Evolutionary conservation across 1,140 invertebrate genomes (phyloP).

Genomic region (Cydia amplana): DNA sequence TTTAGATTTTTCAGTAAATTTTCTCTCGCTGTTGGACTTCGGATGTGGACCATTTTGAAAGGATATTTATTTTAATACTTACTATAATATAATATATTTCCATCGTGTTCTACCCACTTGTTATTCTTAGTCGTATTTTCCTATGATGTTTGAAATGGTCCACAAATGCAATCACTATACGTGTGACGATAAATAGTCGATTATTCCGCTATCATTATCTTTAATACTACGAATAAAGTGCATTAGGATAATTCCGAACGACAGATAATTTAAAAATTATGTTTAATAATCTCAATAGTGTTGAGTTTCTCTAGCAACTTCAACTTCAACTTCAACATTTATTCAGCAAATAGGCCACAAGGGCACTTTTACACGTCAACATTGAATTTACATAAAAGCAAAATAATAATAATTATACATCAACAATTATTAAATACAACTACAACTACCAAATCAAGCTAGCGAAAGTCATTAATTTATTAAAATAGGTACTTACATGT

Average conservation of each 20-base stretch:
- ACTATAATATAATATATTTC: slow-evolving; percentile 19
- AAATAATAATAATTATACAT: no score
- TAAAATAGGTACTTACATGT: no score
- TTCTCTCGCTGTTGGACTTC: slow-evolving; percentile 39
- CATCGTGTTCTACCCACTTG: slow-evolving; percentile 32
- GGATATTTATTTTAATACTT: slow-evolving; percentile 25
- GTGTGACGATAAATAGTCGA: slow-evolving; percentile 21
- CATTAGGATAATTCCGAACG: background rate
- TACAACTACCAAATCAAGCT: no score
- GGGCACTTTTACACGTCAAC: no score
- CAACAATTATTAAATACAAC: no score
- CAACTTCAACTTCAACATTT: no score
- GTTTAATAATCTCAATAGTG: background rate
- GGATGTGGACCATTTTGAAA: slow-evolving; percentile 39
- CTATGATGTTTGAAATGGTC: slow-evolving; percentile 43
- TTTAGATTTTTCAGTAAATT: slow-evolving; percentile 39
- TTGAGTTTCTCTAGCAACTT: background rate
- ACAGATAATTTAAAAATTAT: background rate
- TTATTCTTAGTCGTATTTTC: slow-evolving; percentile 37
- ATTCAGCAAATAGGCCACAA: no score
- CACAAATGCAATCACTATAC: slow-evolving; percentile 42
- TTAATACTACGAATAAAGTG: background rate
- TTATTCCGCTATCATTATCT: background rate
- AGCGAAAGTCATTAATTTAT: no score
- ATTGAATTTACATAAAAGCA: no score